Evolutionary conservation across 1,140 invertebrate species (phyloP).

Genomic region (Agrypnia vestita): DNA sequence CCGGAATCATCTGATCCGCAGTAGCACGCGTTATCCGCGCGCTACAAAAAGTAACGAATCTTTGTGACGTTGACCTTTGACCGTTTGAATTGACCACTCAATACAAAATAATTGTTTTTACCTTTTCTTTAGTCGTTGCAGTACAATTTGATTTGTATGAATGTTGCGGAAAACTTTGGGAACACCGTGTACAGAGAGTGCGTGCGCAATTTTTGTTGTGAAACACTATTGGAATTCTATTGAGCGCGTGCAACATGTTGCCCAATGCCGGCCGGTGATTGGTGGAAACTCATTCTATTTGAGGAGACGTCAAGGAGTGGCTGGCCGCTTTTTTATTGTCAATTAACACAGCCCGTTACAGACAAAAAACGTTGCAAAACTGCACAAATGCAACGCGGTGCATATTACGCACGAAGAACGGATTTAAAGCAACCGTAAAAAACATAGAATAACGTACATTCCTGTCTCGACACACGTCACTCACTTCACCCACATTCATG

Average conservation of each 20-base stretch:
- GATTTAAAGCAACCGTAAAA: no score
- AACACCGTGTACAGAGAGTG: constrained; percentile 21
- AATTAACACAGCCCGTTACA: constrained; percentile 3
- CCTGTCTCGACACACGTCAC: no score
- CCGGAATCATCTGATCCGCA: no score
- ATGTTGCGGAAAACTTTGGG: background rate
- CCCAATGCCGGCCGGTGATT: constrained; percentile 1
- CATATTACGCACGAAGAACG: no score
- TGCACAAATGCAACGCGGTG: background rate
- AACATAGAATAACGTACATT: no score
- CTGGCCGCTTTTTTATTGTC: constrained; percentile 26
- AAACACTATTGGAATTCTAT: constrained; percentile 26
- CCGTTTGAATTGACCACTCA: no score
- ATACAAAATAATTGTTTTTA: no score
- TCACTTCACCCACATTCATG: no score
- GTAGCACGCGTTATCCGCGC: no score
- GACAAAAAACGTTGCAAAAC: constrained; percentile 28
- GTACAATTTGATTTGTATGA: background rate
- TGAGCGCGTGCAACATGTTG: constrained; percentile 14
- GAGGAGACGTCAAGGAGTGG: constrained; percentile 33
- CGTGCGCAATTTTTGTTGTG: constrained; percentile 32
- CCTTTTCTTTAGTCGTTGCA: background rate
- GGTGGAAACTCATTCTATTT: constrained; percentile 2
- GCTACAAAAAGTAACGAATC: no score
- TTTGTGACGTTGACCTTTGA: no score